Conservation (phyloP, 2,888 invertebrate genomes). For the Drosophila longiperda region DNA sequence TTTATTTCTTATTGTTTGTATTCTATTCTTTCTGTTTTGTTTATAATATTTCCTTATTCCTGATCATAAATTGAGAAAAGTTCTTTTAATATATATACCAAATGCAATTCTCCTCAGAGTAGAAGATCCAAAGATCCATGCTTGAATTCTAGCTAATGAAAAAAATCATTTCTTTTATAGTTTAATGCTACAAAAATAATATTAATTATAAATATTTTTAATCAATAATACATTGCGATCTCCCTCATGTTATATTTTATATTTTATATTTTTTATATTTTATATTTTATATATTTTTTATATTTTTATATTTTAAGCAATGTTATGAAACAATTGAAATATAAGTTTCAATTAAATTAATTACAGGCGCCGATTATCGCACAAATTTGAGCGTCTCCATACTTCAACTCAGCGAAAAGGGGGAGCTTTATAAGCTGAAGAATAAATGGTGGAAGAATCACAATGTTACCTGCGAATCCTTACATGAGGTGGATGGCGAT, state of each 20-base stretch:
- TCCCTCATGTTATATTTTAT: background rate
- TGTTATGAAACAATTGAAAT: background rate
- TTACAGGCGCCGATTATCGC: conserved; percentile 90
- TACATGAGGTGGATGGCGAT: conserved; percentile 78
- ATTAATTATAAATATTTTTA: background rate
- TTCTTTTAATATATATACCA: background rate
- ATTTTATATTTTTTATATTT: too few relatives aligned
- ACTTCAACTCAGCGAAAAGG: conserved; percentile 95
- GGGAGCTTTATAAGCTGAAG: conserved; percentile 92
- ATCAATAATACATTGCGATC: background rate
- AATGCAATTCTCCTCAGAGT: background rate
- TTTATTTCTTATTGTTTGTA: too few relatives aligned
- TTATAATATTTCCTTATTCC: background rate
- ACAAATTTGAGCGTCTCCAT: conserved; percentile 94
- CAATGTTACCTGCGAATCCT: conserved; percentile 84
- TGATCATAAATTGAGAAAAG: background rate
- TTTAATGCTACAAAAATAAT: background rate
- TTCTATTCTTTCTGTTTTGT: background rate
- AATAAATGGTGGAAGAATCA: conserved; percentile 95
- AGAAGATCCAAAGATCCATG: background rate
- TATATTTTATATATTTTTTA: too few relatives aligned
- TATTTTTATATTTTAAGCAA: background rate
- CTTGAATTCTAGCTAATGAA: background rate
- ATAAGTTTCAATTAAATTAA: background rate
- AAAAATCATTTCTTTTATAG: accelerated